These are phyloP conservation scores for Chlamydotis undulata DNA, from an alignment of 2,113 vertebrate genomes.

Conservation along the genomic window DNA sequence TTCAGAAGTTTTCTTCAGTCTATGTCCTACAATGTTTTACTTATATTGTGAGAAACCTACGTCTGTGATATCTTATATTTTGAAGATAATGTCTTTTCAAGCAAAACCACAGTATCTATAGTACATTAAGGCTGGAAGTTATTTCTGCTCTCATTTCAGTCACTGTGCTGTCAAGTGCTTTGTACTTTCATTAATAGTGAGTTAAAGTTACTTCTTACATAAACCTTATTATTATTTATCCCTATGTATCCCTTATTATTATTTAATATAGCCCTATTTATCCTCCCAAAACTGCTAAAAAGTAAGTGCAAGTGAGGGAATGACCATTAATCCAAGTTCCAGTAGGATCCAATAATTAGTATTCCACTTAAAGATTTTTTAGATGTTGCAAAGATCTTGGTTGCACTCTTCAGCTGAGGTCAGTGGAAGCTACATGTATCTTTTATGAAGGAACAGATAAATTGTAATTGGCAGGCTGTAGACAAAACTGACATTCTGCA, in stretches of 20 bases:
- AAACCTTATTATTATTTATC: not conserved
- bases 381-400: not conserved
- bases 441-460: slow-evolving; percentile 20
- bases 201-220: not conserved
- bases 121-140: not conserved
- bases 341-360: not conserved
- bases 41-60: not conserved
- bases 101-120: not conserved
- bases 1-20: not conserved
- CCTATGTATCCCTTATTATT: not conserved
- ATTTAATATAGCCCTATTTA: not conserved
- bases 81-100: not conserved
- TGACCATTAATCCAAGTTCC: not conserved
- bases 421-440: not conserved
- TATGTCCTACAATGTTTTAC: not conserved
- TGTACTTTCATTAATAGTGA: not conserved
- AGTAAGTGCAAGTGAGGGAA: not conserved
- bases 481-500: slow-evolving; percentile 7
- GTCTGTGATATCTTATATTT: not conserved
- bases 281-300: not conserved
- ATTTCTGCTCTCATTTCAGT: not conserved
- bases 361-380: not conserved
- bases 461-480: not conserved
- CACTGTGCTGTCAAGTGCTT: not conserved
- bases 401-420: not conserved